Evolutionary conservation across 1,140 invertebrate species (phyloP).

Genomic region (Eueides isabella): DNA sequence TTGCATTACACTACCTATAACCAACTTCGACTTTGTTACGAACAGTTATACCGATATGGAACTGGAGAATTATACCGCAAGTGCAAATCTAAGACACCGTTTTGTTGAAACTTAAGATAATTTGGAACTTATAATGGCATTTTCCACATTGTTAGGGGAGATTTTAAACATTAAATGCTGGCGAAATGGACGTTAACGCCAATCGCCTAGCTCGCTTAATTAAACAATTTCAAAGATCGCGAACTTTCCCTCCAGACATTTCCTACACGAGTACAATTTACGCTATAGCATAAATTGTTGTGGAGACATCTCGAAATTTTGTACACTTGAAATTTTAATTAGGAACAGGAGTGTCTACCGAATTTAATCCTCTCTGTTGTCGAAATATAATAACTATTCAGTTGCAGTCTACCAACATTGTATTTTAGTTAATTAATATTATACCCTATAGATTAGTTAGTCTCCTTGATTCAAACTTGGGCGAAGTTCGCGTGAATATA

Average conservation of each 20-base stretch:
- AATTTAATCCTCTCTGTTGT: conserved; percentile 5
- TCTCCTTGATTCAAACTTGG: conserved; percentile 33
- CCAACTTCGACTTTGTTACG: background rate
- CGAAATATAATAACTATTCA: conserved; percentile 7
- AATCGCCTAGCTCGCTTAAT: conserved; percentile 41
- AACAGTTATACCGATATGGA: background rate
- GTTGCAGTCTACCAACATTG: conserved; percentile 2
- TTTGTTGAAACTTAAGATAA: conserved; percentile 17
- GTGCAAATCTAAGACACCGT: conserved; percentile 3
- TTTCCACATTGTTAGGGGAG: conserved; percentile 39
- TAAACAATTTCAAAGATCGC: conserved; percentile 41
- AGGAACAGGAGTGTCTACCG: conserved; percentile 4
- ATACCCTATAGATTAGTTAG: conserved; percentile 16
- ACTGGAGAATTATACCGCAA: background rate
- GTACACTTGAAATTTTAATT: conserved; percentile 19
- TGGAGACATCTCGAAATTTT: conserved; percentile 8
- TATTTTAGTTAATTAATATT: conserved; percentile 10
- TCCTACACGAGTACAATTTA: conserved; percentile 40
- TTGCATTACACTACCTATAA: background rate
- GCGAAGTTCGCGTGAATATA: conserved; percentile 33
- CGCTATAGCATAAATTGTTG: conserved; percentile 26
- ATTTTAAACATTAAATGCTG: conserved; percentile 43
- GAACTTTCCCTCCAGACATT: conserved; percentile 37
- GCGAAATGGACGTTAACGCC: conserved; percentile 39
- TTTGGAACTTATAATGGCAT: conserved; percentile 43